These are phyloP conservation scores for Malurus elegans DNA, from an alignment of 2,113 vertebrate genomes.

Conservation along the genomic window DNA sequence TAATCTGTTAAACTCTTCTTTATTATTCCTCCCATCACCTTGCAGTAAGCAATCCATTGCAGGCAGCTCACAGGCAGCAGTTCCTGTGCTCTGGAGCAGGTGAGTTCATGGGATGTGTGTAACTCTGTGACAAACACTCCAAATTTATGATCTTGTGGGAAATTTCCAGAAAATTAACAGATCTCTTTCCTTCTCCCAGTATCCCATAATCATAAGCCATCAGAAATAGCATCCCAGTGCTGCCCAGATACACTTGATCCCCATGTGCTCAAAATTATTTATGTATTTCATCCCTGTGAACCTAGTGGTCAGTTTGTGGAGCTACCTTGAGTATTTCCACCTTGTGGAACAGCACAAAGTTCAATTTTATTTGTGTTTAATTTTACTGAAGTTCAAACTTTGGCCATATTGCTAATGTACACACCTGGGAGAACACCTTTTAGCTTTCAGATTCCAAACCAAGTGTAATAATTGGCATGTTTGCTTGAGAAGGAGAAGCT, in stretches of 20 bases:
- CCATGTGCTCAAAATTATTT: not conserved
- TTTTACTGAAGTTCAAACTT: not conserved
- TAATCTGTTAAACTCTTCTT: not conserved
- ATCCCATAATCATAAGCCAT: not conserved
- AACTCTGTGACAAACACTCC: not conserved
- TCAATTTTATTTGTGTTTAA: not conserved
- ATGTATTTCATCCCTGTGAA: not conserved
- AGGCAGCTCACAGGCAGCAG: not conserved
- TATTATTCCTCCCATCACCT: not conserved
- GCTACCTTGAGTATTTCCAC: not conserved
- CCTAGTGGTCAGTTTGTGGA: not conserved
- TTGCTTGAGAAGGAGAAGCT: not conserved
- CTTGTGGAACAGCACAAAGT: not conserved
- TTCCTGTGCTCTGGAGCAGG: rapidly evolving
- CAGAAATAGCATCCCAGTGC: not conserved
- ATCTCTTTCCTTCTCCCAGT: not conserved
- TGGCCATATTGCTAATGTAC: not conserved
- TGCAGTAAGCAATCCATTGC: not conserved
- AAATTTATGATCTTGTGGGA: not conserved
- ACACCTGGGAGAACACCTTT: not conserved
- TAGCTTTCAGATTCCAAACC: not conserved
- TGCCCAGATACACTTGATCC: not conserved
- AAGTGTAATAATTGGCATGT: not conserved
- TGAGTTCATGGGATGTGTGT: rapidly evolving
- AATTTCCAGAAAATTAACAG: not conserved